Evolutionary conservation across 1,140 invertebrate species (phyloP).

Genomic region (Whitmania pigra): DNA sequence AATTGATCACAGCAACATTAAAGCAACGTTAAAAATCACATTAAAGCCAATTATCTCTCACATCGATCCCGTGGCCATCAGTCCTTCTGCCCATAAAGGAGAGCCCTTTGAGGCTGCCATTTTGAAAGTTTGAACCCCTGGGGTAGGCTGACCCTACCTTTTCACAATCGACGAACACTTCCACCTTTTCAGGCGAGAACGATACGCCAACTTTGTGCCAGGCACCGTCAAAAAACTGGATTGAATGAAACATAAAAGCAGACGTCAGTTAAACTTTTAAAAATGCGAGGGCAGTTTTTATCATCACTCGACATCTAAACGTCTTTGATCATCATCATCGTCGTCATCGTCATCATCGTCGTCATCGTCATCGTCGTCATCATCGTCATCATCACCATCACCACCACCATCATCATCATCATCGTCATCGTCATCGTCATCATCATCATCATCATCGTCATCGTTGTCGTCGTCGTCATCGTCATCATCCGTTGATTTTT

Average conservation of each 20-base stretch:
- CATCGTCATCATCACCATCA: no score
- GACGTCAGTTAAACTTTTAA: no score
- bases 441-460: no score
- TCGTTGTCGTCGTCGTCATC: no score
- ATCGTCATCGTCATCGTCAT: no score
- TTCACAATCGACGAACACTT: neutral
- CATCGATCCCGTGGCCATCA: neutral
- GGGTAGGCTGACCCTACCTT: constrained; percentile 7
- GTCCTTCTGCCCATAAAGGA: constrained; percentile 1
- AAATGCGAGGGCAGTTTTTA: neutral
- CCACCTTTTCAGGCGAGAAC: neutral
- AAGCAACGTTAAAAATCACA: no score
- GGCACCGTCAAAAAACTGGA: neutral
- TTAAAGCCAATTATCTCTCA: neutral
- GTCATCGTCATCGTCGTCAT: no score
- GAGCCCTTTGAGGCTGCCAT: neutral
- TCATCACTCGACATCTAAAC: neutral
- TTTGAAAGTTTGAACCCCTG: neutral
- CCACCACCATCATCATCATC: no score
- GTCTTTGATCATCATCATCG: no score
- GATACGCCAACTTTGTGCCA: constrained; percentile 9
- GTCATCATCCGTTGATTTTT: no score
- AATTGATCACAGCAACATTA: no score
- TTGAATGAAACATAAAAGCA: neutral
- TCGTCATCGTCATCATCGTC: no score